Evolutionary conservation across 2,113 vertebrate genomes (phyloP).

Genomic region (Candoia aspera): DNA sequence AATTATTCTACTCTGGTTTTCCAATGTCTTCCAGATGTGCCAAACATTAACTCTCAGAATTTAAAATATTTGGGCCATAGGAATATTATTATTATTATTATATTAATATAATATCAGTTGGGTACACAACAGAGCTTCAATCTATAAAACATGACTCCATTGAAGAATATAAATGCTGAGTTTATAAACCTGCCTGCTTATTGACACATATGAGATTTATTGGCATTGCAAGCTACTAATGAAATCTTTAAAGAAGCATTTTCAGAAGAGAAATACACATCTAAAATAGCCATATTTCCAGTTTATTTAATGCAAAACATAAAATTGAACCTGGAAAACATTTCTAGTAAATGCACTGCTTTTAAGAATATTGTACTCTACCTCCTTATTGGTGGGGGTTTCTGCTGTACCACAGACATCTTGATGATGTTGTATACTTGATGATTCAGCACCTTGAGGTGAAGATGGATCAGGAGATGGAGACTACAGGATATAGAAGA

Average conservation of each 20-base stretch:
- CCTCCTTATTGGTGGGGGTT: constrained; percentile 86
- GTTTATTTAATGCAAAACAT: not conserved
- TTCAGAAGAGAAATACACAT: not conserved
- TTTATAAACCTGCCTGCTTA: not conserved
- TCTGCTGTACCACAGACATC: constrained; percentile 80
- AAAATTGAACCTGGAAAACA: not conserved
- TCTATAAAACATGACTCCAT: not conserved
- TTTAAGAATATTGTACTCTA: constrained; percentile 65
- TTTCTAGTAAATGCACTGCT: not conserved
- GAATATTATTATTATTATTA: no score
- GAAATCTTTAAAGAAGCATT: not conserved
- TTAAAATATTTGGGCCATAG: no score
- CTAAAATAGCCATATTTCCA: not conserved
- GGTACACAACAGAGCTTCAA: not conserved
- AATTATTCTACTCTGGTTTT: not conserved
- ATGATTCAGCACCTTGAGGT: constrained; percentile 89
- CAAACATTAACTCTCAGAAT: no score
- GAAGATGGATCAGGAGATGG: constrained; percentile 86
- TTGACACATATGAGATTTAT: not conserved
- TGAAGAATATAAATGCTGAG: not conserved
- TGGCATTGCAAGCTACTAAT: not conserved
- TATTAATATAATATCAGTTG: no score
- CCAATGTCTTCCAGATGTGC: no score
- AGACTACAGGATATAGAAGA: constrained; percentile 75
- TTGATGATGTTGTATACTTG: constrained; percentile 79